These are phyloP conservation scores for Tragelaphus buxtoni DNA, from an alignment of 2,113 vertebrate genomes.

Conservation along the genomic window DNA sequence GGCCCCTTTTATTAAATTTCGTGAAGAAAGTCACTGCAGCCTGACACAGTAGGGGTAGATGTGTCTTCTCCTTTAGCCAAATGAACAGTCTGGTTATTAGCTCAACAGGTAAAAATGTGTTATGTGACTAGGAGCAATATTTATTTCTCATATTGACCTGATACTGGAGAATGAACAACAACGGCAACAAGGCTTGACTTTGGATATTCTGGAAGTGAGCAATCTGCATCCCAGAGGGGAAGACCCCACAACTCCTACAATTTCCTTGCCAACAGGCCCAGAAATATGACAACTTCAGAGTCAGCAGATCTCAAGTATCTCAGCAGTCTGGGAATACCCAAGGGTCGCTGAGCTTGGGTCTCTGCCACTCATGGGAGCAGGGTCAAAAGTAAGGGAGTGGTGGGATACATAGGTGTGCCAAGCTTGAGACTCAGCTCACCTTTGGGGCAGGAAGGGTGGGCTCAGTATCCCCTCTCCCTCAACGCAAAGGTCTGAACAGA, in stretches of 20 bases:
- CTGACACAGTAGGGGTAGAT: not conserved
- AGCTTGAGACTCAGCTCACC: not conserved
- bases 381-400: not conserved
- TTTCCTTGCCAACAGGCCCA: not conserved
- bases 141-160: not conserved
- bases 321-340: not conserved
- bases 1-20: not conserved
- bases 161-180: not conserved
- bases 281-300: not conserved
- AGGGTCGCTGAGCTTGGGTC: not conserved
- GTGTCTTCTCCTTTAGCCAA: not conserved
- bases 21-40: not conserved
- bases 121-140: not conserved
- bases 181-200: not conserved
- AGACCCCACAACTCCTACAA: not conserved
- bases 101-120: not conserved
- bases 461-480: not conserved
- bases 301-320: not conserved
- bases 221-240: not conserved
- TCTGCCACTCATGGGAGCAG: not conserved
- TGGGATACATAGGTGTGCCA: not conserved
- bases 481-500: not conserved
- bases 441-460: not conserved
- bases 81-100: not conserved
- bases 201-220: not conserved